Conservation (phyloP, 2,888 invertebrate genomes). For the Halictus quadricinctus region DNA sequence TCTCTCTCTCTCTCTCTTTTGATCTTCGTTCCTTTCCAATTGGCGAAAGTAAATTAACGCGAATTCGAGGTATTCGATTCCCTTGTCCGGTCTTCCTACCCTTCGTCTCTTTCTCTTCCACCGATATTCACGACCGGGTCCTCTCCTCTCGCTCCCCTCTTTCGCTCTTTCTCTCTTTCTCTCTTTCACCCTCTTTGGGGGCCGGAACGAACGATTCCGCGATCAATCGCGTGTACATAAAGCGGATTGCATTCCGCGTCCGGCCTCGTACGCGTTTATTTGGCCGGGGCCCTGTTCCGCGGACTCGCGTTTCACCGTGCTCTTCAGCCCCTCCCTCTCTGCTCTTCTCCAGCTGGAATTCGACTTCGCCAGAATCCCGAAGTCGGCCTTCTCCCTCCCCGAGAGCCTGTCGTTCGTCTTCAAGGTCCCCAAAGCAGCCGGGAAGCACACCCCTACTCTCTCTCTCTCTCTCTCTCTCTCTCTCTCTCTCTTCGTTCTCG, state of each 20-base stretch:
- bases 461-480: too few relatives aligned
- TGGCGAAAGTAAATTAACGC: conserved; percentile 70
- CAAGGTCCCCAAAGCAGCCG: conserved; percentile 3
- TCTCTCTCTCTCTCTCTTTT: neutral
- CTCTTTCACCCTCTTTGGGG: neutral
- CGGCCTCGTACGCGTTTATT: conserved; percentile 19
- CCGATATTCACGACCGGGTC: conserved; percentile 36
- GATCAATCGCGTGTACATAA: conserved; percentile 36
- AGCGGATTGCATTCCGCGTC: conserved; percentile 43
- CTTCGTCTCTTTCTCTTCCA: conserved; percentile 17
- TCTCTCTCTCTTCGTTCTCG: neutral
- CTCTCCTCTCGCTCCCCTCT: neutral
- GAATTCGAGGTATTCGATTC: conserved; percentile 57
- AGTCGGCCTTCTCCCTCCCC: neutral
- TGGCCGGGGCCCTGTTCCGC: conserved; percentile 4
- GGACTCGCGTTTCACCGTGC: conserved; percentile 1
- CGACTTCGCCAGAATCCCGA: neutral
- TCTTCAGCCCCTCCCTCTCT: neutral
- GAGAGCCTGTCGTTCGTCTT: neutral
- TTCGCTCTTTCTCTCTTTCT: neutral
- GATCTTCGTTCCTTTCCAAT: conserved; percentile 41
- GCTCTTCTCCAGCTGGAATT: neutral
- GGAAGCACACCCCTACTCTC: neutral
- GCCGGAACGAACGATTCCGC: conserved; percentile 27
- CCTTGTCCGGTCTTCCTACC: conserved; percentile 34